Conservation (phyloP, 1,140 invertebrate species). For the Drosophila hydei region DNA sequence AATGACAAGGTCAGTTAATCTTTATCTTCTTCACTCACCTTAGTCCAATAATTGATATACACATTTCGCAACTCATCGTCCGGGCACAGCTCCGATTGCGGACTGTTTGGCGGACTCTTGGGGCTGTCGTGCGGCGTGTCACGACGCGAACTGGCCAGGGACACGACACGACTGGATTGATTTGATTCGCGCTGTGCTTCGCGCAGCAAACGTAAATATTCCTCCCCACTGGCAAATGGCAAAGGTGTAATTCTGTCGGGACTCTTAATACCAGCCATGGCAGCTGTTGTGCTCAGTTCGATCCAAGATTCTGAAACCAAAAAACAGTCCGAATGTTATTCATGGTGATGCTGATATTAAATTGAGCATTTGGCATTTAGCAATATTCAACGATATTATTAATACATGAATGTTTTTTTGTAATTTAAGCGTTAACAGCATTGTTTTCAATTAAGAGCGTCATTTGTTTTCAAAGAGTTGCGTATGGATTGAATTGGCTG, state of each 20-base stretch:
- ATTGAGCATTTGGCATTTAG: too few relatives aligned
- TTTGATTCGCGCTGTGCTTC: conserved; percentile 95
- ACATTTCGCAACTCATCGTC: conserved; percentile 90
- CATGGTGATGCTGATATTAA: not conserved
- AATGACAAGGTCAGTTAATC: conserved; percentile 15
- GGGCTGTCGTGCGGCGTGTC: conserved; percentile 88
- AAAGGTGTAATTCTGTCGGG: conserved; percentile 89
- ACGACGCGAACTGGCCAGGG: conserved; percentile 91
- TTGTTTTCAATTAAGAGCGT: not conserved
- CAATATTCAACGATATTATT: too few relatives aligned
- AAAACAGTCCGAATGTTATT: conserved; percentile 43
- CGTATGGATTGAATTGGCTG: not conserved
- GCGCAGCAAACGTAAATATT: conserved; percentile 91
- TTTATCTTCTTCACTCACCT: conserved; percentile 83
- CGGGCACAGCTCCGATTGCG: conserved; percentile 90
- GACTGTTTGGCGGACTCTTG: conserved; percentile 95
- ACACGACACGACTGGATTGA: conserved; percentile 92
- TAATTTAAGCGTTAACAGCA: not conserved
- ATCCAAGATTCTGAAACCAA: conserved; percentile 92
- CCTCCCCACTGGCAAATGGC: conserved; percentile 87
- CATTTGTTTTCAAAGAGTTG: not conserved
- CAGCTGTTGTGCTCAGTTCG: conserved; percentile 87
- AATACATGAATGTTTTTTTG: too few relatives aligned
- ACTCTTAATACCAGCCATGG: conserved; percentile 86
- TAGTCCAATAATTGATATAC: conserved; percentile 91